Percentiles rank a stretch among this genome's conserved stretches.
Conservation (phyloP, 2,797 vertebrate genomes). For the Bradypodion ventrale region DNA sequence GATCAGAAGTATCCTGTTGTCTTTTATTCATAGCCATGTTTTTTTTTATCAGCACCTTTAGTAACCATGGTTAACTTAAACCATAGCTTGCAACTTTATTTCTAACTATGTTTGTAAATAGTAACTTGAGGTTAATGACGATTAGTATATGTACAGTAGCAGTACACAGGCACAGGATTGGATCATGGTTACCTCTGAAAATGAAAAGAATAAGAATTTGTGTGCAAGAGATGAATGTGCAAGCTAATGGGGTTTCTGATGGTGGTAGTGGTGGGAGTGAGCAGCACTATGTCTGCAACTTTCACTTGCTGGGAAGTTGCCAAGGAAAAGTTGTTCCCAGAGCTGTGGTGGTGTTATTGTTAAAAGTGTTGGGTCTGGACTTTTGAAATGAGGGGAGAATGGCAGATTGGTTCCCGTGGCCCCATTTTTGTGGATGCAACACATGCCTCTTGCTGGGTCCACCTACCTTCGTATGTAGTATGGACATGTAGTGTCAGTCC, state of each 20-base stretch:
- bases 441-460: not conserved
- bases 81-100: not conserved
- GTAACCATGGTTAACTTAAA: not conserved
- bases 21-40: not conserved
- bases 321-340: not conserved
- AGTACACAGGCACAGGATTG: not conserved
- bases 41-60: not conserved
- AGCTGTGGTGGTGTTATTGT: not conserved
- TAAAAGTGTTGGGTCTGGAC: not conserved
- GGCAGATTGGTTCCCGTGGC: not conserved
- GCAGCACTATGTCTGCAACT: not conserved
- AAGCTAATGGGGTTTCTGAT: too few species aligned
- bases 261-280: not conserved
- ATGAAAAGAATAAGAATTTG: not conserved
- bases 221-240: not conserved
- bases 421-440: not conserved
- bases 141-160: not conserved
- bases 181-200: not conserved
- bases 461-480: not conserved
- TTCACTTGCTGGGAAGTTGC: not conserved
- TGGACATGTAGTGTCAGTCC: not conserved
- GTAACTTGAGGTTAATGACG: not conserved
- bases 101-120: not conserved
- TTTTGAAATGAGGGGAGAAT: not conserved
- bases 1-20: not conserved